Percentiles rank a stretch among this genome's conserved stretches.
Evolutionary conservation across 1,140 invertebrate species (phyloP).

Genomic region (Drosophila sp.): DNA sequence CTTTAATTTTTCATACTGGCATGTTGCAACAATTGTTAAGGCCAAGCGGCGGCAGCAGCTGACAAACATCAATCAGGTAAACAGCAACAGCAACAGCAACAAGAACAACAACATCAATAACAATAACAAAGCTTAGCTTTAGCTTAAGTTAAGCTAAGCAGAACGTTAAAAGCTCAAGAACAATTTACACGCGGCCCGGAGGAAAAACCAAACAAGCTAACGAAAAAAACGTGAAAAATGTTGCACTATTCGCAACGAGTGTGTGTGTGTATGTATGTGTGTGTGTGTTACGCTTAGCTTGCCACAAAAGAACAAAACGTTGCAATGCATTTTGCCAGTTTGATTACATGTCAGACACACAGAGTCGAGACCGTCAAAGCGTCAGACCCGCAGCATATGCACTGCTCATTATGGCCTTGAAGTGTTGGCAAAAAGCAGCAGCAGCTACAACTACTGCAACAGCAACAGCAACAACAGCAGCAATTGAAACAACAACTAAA

Average conservation of each 20-base stretch:
- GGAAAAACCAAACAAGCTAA: conserved; percentile 25
- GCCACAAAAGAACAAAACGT: conserved; percentile 76
- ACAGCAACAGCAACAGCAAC: conserved; percentile 33
- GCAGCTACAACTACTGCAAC: conserved; percentile 32
- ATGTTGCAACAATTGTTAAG: conserved; percentile 61
- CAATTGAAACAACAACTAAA: conserved; percentile 11
- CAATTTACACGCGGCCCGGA: conserved; percentile 51
- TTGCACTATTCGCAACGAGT: conserved; percentile 35
- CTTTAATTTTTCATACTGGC: conserved; percentile 63
- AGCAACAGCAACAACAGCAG: conserved; percentile 31
- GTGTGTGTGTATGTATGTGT: conserved; percentile 16
- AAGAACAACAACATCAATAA: conserved; percentile 4
- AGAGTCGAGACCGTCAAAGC: not conserved
- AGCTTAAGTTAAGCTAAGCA: conserved; percentile 69
- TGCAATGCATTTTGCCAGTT: conserved; percentile 62
- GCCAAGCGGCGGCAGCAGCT: conserved; percentile 61
- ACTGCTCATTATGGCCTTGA: conserved; percentile 78
- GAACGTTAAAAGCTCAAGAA: conserved; percentile 74
- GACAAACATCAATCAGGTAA: conserved; percentile 78
- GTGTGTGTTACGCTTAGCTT: conserved; percentile 47
- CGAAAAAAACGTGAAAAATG: conserved; percentile 76
- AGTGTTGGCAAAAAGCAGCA: conserved; percentile 56
- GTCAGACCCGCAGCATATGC: conserved; percentile 61
- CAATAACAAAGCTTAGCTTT: conserved; percentile 2
- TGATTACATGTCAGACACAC: conserved; percentile 69